A percentile compares a stretch with the other conserved stretches of the same genome.
phyloP scores from a whole-genome alignment of 1,140 invertebrate species.

The Atta cephalotes region DNA sequence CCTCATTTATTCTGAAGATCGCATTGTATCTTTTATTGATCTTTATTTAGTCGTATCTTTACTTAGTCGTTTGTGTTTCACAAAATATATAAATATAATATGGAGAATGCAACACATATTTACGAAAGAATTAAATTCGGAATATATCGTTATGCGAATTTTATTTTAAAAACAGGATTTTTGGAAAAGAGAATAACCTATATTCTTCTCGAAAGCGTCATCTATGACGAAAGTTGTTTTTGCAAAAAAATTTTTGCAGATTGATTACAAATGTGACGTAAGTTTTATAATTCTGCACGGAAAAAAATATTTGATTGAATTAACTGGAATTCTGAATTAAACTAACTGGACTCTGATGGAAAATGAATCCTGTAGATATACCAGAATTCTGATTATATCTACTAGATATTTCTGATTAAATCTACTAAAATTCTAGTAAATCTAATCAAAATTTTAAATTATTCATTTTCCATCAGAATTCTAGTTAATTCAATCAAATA shows the following conservation, averaged over 20 bases:
- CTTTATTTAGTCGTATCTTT: too few species aligned
- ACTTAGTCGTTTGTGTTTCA: neutral
- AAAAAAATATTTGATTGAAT: too few species aligned
- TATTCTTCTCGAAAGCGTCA: neutral
- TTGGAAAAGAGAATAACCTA: neutral
- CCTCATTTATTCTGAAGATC: neutral
- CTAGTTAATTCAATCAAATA: too few species aligned
- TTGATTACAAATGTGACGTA: neutral
- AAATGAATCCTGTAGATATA: too few species aligned
- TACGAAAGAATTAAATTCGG: neutral
- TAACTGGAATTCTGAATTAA: too few species aligned
- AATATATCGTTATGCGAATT: neutral
- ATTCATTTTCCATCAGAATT: too few species aligned
- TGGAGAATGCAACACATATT: neutral
- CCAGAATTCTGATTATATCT: too few species aligned
- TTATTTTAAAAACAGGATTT: neutral
- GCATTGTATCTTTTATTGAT: neutral
- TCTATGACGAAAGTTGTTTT: neutral
- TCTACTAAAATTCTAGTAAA: too few species aligned
- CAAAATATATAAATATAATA: neutral
- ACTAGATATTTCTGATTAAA: too few species aligned
- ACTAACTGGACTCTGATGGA: too few species aligned
- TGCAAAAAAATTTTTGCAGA: neutral
- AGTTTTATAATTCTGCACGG: neutral
- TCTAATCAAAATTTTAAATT: too few species aligned